A percentile compares a stretch with the other conserved stretches of the same genome.
These are phyloP conservation scores for Chydorus sphaericus DNA, from an alignment of 2,888 invertebrate species.

Conservation along the genomic window DNA sequence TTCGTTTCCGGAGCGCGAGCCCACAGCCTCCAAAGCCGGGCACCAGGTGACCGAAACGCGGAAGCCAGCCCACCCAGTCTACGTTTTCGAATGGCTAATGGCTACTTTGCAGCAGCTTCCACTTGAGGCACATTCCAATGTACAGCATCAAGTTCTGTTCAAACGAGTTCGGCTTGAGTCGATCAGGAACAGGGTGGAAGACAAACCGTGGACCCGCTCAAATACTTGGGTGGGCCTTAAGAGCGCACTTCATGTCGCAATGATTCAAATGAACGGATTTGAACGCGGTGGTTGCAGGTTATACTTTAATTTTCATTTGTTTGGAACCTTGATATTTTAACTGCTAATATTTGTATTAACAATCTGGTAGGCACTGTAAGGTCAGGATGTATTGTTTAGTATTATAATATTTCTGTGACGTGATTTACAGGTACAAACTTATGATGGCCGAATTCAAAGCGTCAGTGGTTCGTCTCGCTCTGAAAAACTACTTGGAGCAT, in stretches of 20 bases:
- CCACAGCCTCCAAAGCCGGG: too few species aligned
- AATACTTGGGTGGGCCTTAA: neutral
- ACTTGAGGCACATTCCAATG: neutral
- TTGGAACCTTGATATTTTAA: too few species aligned
- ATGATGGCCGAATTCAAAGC: neutral
- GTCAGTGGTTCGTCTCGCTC: too few species aligned
- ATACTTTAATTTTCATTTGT: too few species aligned
- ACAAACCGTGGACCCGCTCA: neutral
- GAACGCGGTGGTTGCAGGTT: too few species aligned
- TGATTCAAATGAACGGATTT: neutral
- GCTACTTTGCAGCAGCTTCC: neutral
- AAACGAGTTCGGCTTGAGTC: neutral
- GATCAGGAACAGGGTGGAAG: neutral
- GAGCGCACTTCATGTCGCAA: neutral
- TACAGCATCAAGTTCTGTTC: too few species aligned
- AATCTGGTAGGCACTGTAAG: too few species aligned
- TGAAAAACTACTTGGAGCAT: too few species aligned
- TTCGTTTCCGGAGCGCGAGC: too few species aligned
- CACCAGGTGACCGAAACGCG: neutral
- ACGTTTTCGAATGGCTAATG: constrained; percentile 7
- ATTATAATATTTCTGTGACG: too few species aligned
- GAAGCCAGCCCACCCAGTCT: neutral
- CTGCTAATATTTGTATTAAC: too few species aligned
- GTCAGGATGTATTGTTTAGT: too few species aligned
- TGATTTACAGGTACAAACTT: neutral